Evolutionary conservation across 2,113 vertebrate species (phyloP), one percentile per base, ranked within the genome.

Genomic region (Chroicocephalus ridibundus): DNA sequence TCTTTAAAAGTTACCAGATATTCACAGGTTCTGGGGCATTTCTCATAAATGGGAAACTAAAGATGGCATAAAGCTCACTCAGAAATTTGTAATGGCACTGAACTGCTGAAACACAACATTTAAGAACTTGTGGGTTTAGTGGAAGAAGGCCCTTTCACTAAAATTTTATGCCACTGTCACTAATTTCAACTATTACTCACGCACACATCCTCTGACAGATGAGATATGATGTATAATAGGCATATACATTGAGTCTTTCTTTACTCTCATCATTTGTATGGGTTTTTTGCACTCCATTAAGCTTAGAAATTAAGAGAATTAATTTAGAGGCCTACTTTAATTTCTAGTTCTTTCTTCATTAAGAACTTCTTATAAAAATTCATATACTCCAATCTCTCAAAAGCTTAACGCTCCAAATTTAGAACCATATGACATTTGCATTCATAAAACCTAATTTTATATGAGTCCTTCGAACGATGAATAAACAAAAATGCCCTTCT

Each of bases 401-500:
- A 95, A 93, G 94, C 86, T 96, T 82, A 95, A 91, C 0, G 3
- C 52, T 95, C 86, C 84, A 82, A 87, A 87, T 96, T 97, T 96
- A 95, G 96, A 96, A 80, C 42, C 64, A 77, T 74, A 78, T 93
- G 95, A 93, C 77, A 97, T 97, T 95, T 97, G 91, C 91, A 95
- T 95, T 91, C 81, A 85, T 87, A 95, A 96, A 96, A 82, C 70
- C 86, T 93, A 66, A 93, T 95, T 96, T 96, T 89, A 87, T 79
- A 87, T 24, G 51, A 94, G 84, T 80, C 81, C 93, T 94, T 87
- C 85, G 75, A 85, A 96, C 26, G 32, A 87, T 51, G 74, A 94
- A 94, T 87, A 97, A 97, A 97, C 86, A 94, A 94, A 92, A 94
- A 93, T 94, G 91, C 78, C 91, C 93, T 94, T 96, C 86, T 94